Conservation (phyloP, 2,797 vertebrate genomes). For the Enteromius afrohamiltoni region DNA sequence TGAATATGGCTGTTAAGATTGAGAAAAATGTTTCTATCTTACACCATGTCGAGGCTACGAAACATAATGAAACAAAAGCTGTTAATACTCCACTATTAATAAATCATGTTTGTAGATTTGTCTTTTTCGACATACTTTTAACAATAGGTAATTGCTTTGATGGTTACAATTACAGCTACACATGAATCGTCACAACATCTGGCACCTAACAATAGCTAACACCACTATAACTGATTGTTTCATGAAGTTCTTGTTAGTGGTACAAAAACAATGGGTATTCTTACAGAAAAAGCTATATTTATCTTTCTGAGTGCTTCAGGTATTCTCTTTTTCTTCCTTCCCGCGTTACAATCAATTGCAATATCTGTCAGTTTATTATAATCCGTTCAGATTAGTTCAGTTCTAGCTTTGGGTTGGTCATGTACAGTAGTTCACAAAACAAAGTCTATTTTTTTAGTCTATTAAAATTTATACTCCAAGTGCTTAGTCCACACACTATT, state of each 20-base stretch:
- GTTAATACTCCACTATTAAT: background rate
- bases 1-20: background rate
- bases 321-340: background rate
- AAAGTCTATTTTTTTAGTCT: background rate
- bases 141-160: slow-evolving; percentile 43
- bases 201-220: slow-evolving; percentile 54
- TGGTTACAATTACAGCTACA: slow-evolving; percentile 59
- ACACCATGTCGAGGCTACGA: slow-evolving; percentile 34
- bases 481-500: background rate
- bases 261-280: slow-evolving; percentile 24
- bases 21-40: slow-evolving; percentile 14
- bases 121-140: slow-evolving; percentile 30
- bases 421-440: background rate
- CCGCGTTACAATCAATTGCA: background rate
- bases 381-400: background rate
- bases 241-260: slow-evolving; percentile 34
- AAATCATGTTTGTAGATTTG: background rate
- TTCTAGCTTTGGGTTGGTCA: background rate
- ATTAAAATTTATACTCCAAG: background rate
- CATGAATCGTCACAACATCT: slow-evolving; percentile 54
- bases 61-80: background rate
- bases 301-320: slow-evolving; percentile 24
- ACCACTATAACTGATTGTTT: slow-evolving; percentile 56
- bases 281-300: slow-evolving; percentile 22
- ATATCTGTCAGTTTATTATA: background rate